Conservation (phyloP, 2,113 vertebrate species). For the Cheirogaleus medius region DNA sequence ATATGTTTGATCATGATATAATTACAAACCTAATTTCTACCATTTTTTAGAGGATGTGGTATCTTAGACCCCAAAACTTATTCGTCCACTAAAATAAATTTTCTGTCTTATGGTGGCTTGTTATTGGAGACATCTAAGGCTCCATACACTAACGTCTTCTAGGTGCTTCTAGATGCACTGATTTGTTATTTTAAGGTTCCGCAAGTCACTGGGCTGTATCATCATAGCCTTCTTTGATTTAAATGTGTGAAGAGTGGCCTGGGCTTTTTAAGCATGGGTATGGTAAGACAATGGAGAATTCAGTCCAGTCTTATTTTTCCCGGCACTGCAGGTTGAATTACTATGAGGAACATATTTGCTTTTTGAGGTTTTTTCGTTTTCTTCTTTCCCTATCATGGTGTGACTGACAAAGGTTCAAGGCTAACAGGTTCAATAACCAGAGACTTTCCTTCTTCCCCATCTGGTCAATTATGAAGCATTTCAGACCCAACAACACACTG, state of each 20-base stretch:
- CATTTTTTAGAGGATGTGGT: neutral
- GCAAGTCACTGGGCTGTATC: neutral
- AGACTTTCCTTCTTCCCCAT: neutral
- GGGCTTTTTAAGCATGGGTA: neutral
- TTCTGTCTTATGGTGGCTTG: neutral
- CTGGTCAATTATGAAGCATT: neutral
- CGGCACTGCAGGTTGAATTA: neutral
- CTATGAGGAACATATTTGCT: neutral
- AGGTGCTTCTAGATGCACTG: neutral
- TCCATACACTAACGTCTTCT: neutral
- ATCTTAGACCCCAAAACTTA: neutral
- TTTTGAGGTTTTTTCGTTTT: neutral
- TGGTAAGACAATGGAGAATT: neutral
- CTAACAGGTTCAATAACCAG: neutral
- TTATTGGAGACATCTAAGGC: neutral
- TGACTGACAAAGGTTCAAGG: neutral
- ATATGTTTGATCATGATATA: neutral
- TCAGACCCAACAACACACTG: neutral
- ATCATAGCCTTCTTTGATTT: neutral
- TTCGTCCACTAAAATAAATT: neutral
- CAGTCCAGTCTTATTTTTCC: neutral
- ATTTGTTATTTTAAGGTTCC: neutral
- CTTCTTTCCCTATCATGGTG: neutral
- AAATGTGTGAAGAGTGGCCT: neutral
- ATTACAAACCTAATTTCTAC: neutral